These are phyloP conservation scores for Amphimallon solstitiale DNA, from an alignment of 2,888 invertebrate genomes.

Conservation along the genomic window DNA sequence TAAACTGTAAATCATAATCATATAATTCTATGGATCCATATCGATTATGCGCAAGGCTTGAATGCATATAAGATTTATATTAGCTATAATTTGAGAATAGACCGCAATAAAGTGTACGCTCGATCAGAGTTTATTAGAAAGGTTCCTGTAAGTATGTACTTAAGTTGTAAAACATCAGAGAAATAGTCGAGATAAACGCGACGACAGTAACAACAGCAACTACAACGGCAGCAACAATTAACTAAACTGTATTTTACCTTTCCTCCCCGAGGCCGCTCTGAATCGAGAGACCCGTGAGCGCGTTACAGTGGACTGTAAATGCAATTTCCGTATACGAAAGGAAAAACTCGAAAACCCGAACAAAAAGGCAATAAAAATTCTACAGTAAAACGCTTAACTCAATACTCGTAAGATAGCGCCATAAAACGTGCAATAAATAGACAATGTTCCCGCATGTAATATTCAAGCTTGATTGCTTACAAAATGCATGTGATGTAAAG, in stretches of 20 bases:
- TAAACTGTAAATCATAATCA: no score
- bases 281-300: neutral
- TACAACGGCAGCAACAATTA: no score
- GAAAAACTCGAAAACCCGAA: neutral
- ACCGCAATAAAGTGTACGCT: constrained; percentile 6
- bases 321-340: constrained; percentile 20
- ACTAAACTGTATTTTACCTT: constrained; percentile 12
- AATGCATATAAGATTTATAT: no score
- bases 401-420: constrained; percentile 17
- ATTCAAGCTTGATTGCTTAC: neutral
- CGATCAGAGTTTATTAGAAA: constrained; percentile 14
- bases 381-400: constrained; percentile 26
- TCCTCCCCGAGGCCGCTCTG: constrained; percentile 3
- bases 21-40: no score
- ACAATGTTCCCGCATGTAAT: neutral
- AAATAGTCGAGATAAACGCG: constrained; percentile 11
- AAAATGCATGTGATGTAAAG: no score
- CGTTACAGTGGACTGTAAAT: constrained; percentile 9
- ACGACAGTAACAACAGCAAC: constrained; percentile 12
- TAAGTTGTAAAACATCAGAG: constrained; percentile 16
- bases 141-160: constrained; percentile 12
- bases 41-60: no score
- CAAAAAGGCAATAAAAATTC: constrained; percentile 6
- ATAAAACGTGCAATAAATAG: constrained; percentile 10
- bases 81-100: no score